phyloP scores from a whole-genome alignment of 2,888 invertebrate genomes.

The Tuta absoluta region DNA sequence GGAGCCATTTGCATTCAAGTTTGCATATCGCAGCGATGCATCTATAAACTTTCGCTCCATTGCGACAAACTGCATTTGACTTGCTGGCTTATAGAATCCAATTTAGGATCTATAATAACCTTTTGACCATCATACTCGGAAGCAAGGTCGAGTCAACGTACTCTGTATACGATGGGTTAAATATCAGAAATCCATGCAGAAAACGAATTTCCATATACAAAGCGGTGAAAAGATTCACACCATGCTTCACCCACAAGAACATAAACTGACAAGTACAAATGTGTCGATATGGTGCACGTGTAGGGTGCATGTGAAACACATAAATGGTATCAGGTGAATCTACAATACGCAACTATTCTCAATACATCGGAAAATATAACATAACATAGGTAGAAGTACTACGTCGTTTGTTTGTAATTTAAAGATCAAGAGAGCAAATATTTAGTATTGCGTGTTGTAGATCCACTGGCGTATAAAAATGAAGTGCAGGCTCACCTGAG shows the following conservation, averaged over 20 bases:
- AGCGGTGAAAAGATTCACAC: slow-evolving; percentile 6
- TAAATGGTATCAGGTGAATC: slow-evolving; percentile 25
- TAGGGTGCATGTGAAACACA: slow-evolving; percentile 21
- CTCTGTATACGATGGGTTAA: slow-evolving; percentile 4
- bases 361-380: not conserved
- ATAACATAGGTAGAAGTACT: not conserved
- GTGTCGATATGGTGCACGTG: slow-evolving; percentile 20
- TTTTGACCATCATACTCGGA: slow-evolving; percentile 20
- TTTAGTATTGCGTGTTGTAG: slow-evolving; percentile 34
- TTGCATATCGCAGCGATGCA: slow-evolving; percentile 62
- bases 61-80: slow-evolving; percentile 78
- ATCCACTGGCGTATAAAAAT: slow-evolving; percentile 34
- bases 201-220: not conserved
- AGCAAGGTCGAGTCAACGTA: slow-evolving; percentile 16
- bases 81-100: slow-evolving; percentile 42
- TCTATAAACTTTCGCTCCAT: slow-evolving; percentile 60
- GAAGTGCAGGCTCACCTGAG: slow-evolving; percentile 82
- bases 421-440: not conserved
- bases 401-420: not conserved
- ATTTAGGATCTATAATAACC: slow-evolving; percentile 9
- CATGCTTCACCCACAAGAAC: slow-evolving; percentile 21
- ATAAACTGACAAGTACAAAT: slow-evolving; percentile 1
- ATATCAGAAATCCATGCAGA: slow-evolving; percentile 7
- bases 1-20: slow-evolving; percentile 61
- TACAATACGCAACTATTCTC: not conserved